Evolutionary conservation across 2,888 invertebrate species (phyloP), one percentile per base, ranked within the genome.

Genomic region (Lumbricus terrestris): DNA sequence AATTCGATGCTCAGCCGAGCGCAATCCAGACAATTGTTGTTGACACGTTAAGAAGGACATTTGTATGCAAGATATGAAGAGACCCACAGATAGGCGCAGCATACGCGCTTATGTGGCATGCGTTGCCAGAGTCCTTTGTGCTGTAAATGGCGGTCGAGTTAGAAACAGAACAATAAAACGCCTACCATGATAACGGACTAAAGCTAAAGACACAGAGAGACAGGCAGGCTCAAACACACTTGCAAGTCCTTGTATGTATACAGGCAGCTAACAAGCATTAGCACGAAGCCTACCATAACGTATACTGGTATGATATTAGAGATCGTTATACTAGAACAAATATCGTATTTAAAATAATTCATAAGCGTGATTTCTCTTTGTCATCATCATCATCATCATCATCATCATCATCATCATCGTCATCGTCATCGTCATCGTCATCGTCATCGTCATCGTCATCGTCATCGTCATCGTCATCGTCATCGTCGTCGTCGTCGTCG

Each of bases 381-480:
- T 89, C 90, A 29, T 88, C 88, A 42, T 42, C 90, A 42, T n/a
- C 35, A 42, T 33, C 85, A 4, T 85, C 85, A 5, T 38, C 85
- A n/a, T 38, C 33, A 15, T 38, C 90, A 38, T 85, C 83, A 38
- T 85, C 90, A 38, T 85, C 90, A 38, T 85, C 83, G 29, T 40
- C 83, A n/a, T 38, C 38, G 18, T 40, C 88, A n/a, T 88, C 69
- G 34, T 69, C 89, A 15, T 83, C 83, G 15, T 83, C 83, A 34
- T 83, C 83, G 16, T 42, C 42, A 18, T 42, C 20, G 47, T 83
- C 83, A 20, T 83, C 83, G 33, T 83, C 33, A 33, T 33, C 83
- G 33, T 83, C 83, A 83, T 83, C n/a, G n/a, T 89, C 88, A 82
- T 40, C 89, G 38, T 82, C 89, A 35, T 89, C 89, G n/a, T 15